A percentile compares a stretch with the other conserved stretches of the same genome.
Conservation (phyloP, 1,140 invertebrate species). For the Penaeus vannamei region DNA sequence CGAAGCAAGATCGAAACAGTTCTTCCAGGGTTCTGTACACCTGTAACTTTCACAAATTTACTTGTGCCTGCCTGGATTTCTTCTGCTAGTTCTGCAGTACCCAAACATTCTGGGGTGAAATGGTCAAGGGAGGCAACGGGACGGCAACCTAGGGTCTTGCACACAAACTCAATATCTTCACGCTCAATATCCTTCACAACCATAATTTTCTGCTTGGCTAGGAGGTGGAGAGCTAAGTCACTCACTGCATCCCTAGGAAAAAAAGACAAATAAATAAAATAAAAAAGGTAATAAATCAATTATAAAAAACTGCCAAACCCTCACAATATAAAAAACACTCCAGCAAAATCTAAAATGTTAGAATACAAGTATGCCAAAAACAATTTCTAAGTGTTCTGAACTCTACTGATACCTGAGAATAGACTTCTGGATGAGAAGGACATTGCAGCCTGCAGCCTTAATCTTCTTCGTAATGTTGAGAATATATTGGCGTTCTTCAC, state of each 20-base stretch:
- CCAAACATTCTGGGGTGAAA: slow-evolving; percentile 91
- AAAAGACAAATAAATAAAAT: neutral
- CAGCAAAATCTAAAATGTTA: neutral
- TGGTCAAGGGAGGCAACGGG: slow-evolving; percentile 99
- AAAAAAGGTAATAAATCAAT: neutral
- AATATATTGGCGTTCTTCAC: slow-evolving; percentile 98
- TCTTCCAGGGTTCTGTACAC: slow-evolving; percentile 88
- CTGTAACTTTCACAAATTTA: slow-evolving; percentile 93
- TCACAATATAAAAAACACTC: neutral
- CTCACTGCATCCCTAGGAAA: slow-evolving; percentile 89
- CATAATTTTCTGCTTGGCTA: slow-evolving; percentile 99
- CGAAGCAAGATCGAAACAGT: slow-evolving; percentile 95
- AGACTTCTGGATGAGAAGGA: slow-evolving; percentile 98
- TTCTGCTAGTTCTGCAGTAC: slow-evolving; percentile 94
- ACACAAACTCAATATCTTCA: slow-evolving; percentile 97
- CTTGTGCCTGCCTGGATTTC: slow-evolving; percentile 90
- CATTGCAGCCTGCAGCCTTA: slow-evolving; percentile 98
- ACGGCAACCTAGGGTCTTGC: slow-evolving; percentile 85
- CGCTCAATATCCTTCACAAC: slow-evolving; percentile 98
- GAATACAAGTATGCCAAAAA: neutral
- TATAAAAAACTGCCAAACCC: neutral
- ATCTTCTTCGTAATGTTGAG: slow-evolving; percentile 99
- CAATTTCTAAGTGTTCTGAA: slow-evolving; percentile 16
- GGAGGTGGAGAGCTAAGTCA: slow-evolving; percentile 97
- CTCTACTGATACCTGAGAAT: slow-evolving; percentile 83